Conservation (phyloP, 2,888 invertebrate species). For the Monopis laevigella region DNA sequence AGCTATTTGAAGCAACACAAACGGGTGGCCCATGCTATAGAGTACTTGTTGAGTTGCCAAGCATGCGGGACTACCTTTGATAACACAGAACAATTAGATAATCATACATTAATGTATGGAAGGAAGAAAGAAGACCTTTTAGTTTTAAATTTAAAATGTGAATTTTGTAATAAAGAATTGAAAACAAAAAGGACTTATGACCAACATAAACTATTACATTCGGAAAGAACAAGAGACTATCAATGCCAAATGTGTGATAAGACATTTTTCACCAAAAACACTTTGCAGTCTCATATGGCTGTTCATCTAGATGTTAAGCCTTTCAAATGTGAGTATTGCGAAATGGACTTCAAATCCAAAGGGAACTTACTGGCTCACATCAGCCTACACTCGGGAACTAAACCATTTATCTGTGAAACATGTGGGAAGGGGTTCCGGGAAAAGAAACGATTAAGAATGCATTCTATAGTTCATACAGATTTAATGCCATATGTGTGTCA, state of each 20-base stretch:
- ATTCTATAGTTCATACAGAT: constrained; percentile 57
- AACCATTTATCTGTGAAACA: constrained; percentile 56
- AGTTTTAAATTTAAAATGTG: constrained; percentile 38
- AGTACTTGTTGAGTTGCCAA: constrained; percentile 31
- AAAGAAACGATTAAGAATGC: constrained; percentile 54
- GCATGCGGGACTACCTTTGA: constrained; percentile 44
- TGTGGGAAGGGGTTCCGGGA: constrained; percentile 55
- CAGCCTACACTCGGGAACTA: constrained; percentile 45
- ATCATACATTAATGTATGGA: constrained; percentile 38
- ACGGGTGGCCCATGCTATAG: constrained; percentile 27
- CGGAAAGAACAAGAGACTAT: constrained; percentile 48
- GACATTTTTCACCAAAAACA: constrained; percentile 58
- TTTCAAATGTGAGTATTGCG: constrained; percentile 52
- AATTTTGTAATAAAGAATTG: constrained; percentile 45
- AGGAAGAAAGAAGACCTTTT: constrained; percentile 22
- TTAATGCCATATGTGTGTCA: constrained; percentile 50
- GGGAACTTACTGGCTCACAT: constrained; percentile 51
- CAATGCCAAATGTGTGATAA: constrained; percentile 56
- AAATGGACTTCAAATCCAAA: constrained; percentile 46
- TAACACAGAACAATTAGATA: constrained; percentile 34
- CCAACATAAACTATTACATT: constrained; percentile 50
- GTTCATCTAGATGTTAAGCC: constrained; percentile 51
- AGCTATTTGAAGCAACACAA: constrained; percentile 37
- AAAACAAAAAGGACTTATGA: constrained; percentile 45
- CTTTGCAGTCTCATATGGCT: constrained; percentile 47